Percentiles rank a stretch among this genome's conserved stretches.
Conservation (phyloP, 2,888 invertebrate genomes). For the Euplagia quadripunctaria region DNA sequence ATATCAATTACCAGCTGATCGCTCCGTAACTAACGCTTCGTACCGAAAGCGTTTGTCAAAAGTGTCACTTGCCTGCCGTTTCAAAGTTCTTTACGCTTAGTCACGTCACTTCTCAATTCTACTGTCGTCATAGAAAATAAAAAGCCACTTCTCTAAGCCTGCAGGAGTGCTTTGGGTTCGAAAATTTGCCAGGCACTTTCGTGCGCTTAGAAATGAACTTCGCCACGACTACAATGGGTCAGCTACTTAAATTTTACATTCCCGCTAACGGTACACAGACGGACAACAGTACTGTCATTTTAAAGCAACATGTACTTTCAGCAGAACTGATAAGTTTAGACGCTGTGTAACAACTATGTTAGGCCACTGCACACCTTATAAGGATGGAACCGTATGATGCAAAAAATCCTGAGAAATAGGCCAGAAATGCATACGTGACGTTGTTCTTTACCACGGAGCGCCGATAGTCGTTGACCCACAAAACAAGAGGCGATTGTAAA, state of each 20-base stretch:
- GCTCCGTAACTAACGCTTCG: no score
- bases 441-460: constrained; percentile 59
- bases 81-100: no score
- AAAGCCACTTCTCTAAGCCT: no score
- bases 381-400: constrained; percentile 52
- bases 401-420: constrained; percentile 61
- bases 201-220: background rate
- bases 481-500: constrained; percentile 58
- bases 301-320: background rate
- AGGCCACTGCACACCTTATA: constrained; percentile 41
- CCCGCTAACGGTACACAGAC: no score
- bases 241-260: background rate
- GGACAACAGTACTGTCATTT: background rate
- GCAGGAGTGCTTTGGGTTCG: no score
- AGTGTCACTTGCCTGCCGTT: no score
- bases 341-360: constrained; percentile 5
- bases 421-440: constrained; percentile 62
- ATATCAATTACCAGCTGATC: no score
- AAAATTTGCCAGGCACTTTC: no score
- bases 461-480: constrained; percentile 69
- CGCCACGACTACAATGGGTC: background rate
- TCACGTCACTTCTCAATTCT: no score
- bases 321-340: background rate
- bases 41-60: no score
- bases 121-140: no score